Base-by-base conservation (phyloP, 2,113 vertebrate genomes). In the Gobiocypris rarus region DNA sequence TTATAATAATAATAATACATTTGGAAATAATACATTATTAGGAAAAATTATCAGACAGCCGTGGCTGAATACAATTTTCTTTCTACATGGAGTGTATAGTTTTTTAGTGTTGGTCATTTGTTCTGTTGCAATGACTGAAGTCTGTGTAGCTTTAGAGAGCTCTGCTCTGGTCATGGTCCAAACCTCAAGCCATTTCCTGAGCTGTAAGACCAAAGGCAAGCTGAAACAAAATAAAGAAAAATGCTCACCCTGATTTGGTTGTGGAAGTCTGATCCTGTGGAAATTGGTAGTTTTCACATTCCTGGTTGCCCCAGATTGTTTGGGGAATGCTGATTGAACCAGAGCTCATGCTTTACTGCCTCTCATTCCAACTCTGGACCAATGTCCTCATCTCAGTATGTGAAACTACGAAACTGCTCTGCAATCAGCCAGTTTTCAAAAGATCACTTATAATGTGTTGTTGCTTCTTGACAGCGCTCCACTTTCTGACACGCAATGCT, bases 211-310 rank as follows among this genome's bases (percentile, higher is more conserved):
- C 77, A 78, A 70, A 56, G 61, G 63, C 45, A 56, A 69, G 63
- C 63, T 41, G 28, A 56, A 82, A 73, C 61, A 34, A 83, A 59
- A 78, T 43, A 75, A 79, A 76, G 61, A 48, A 75, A 77, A 83
- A 28, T 70, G 52, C 63, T 34, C 13, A 74, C 65, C 65, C 54
- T 61, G 74, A 59, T 83, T 83, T 75, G 85, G 52, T 50, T 70
- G 65, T 78, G 26, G 74, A 79, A 76, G 63, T 58, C 43, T 75
- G 50, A 48, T 86, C 80, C 50, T 71, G 75, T 76, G 38, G 52
- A 83, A 86, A 86, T 79, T 50, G 63, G 81, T 86, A 83, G 80
- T 77, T 86, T 75, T 77, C 22, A 34, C 85, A 86, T 86, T 86
- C 85, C 75, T 86, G 85, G 50, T 75, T 59, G 75, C 50, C 73